These are phyloP conservation scores for Osmerus mordax DNA, from an alignment of 2,113 vertebrate genomes.

Conservation along the genomic window DNA sequence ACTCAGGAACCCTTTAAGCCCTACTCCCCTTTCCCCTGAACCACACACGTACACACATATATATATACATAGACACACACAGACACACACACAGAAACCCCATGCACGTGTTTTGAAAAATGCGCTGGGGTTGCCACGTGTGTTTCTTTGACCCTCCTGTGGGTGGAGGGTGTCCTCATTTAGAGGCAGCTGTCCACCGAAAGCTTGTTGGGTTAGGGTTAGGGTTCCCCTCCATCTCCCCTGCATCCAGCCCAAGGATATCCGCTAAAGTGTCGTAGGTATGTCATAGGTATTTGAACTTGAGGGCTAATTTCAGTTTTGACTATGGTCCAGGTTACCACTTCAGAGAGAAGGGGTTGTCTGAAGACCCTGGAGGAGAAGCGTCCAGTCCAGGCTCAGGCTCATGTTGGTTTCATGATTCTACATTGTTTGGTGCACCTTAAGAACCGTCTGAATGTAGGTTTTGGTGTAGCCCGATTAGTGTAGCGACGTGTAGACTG, in stretches of 20 bases:
- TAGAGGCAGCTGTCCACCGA: slow-evolving; percentile 26
- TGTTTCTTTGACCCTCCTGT: not conserved
- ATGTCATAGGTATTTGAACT: slow-evolving; percentile 14
- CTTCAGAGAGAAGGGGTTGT: not conserved
- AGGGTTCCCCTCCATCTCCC: not conserved
- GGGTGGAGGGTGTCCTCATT: not conserved
- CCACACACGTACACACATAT: no score
- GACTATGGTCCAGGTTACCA: slow-evolving; percentile 32
- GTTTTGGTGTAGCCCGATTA: no score
- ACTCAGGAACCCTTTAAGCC: no score
- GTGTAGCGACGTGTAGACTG: no score
- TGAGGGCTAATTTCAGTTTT: slow-evolving; percentile 27
- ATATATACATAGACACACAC: no score
- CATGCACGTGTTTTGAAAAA: slow-evolving; percentile 33
- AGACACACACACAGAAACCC: not conserved
- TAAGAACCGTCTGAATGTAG: no score
- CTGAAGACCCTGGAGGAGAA: not conserved
- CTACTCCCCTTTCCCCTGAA: no score
- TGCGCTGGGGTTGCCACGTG: not conserved
- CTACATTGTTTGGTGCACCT: no score
- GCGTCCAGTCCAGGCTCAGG: not conserved
- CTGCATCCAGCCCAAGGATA: not conserved
- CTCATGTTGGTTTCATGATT: no score
- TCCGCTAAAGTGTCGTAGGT: no score
- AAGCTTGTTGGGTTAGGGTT: not conserved